Percentiles rank a stretch among this genome's conserved stretches.
These are phyloP conservation scores for Scomber japonicus DNA, from an alignment of 2,113 vertebrate species.

Conservation along the genomic window DNA sequence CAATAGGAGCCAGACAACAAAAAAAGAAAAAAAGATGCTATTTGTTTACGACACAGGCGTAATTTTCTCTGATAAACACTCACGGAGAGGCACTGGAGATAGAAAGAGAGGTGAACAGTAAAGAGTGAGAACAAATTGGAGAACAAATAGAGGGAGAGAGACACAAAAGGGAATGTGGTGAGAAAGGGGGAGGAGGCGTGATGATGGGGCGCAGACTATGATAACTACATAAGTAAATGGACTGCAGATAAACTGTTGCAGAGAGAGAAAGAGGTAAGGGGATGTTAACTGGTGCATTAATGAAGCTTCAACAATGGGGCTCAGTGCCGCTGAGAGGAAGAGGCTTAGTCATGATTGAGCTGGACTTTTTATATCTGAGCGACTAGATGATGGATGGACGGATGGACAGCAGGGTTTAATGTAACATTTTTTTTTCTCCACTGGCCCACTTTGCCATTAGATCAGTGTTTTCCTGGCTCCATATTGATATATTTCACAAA, in stretches of 20 bases:
- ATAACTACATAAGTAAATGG: constrained; percentile 44
- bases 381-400: neutral
- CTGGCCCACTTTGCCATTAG: too few species aligned
- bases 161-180: neutral
- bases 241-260: constrained; percentile 46
- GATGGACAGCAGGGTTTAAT: too few species aligned
- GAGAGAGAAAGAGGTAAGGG: constrained; percentile 14
- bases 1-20: constrained; percentile 12
- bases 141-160: constrained; percentile 49
- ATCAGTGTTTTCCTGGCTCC: too few species aligned
- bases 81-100: constrained; percentile 24
- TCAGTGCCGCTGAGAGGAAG: constrained; percentile 48
- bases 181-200: neutral
- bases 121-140: constrained; percentile 49
- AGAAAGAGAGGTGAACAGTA: constrained; percentile 41
- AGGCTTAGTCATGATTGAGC: constrained; percentile 26
- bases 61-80: constrained; percentile 66
- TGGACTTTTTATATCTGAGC: constrained; percentile 12
- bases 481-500: too few species aligned
- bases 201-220: constrained; percentile 21
- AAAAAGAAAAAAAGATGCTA: constrained; percentile 30
- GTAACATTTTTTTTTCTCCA: too few species aligned
- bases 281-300: constrained; percentile 59
- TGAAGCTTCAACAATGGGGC: constrained; percentile 57
- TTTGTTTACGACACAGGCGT: constrained; percentile 56